Percentiles rank a stretch among this genome's conserved stretches.
These are phyloP conservation scores for Caenorhabditis sp. DNA, from an alignment of 2,888 invertebrate genomes.

Conservation along the genomic window DNA sequence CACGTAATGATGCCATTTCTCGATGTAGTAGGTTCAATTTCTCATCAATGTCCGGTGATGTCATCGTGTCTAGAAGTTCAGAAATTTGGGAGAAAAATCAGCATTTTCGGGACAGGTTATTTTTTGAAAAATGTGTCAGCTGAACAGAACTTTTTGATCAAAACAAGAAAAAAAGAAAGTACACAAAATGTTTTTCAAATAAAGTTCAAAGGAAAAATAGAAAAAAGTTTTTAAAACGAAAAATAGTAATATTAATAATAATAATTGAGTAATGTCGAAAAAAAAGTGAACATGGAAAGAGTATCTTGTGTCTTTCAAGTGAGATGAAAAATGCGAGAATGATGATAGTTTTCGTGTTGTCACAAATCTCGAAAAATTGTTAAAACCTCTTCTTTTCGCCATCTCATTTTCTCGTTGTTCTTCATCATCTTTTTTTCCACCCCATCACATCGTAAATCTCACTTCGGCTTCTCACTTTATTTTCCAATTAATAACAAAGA, in stretches of 20 bases:
- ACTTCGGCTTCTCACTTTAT: conserved; percentile 5
- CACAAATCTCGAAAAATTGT: neutral
- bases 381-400: neutral
- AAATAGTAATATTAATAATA: neutral
- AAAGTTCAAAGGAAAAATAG: too few species aligned
- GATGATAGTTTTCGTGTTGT: neutral
- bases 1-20: conserved; percentile 77
- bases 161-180: neutral
- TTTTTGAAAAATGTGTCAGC: too few species aligned
- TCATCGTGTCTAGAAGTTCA: conserved; percentile 15
- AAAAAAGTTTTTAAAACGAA: too few species aligned
- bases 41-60: conserved; percentile 44
- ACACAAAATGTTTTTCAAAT: neutral
- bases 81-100: too few species aligned
- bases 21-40: conserved; percentile 58
- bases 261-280: neutral
- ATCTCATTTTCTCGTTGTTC: neutral
- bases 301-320: neutral
- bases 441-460: conserved; percentile 41
- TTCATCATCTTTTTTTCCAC: neutral
- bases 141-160: too few species aligned
- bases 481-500: conserved; percentile 1
- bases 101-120: neutral
- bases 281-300: neutral
- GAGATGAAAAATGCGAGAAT: neutral